Conservation (phyloP, 2,888 invertebrate species). For the Drosophila incognita region DNA sequence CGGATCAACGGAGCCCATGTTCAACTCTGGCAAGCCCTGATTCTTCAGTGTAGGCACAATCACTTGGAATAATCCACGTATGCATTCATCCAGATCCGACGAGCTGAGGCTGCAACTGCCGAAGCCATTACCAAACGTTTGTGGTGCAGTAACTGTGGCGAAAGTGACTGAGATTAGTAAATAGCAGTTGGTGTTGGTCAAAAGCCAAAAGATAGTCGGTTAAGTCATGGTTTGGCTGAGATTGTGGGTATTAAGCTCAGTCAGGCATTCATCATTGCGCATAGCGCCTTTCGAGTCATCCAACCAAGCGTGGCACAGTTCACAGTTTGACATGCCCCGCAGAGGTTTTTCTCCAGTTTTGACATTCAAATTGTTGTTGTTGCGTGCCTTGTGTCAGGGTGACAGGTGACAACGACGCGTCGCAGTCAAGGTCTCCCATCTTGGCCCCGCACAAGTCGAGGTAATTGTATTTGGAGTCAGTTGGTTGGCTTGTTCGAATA, state of each 20-base stretch:
- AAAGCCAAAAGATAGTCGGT: conserved; percentile 20
- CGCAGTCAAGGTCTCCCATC: conserved; percentile 43
- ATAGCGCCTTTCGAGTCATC: conserved; percentile 43
- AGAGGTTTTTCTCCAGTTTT: conserved; percentile 30
- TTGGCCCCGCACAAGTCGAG: not conserved
- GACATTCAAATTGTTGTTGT: conserved; percentile 38
- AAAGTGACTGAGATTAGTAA: conserved; percentile 51
- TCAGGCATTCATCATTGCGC: conserved; percentile 51
- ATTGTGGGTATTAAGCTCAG: conserved; percentile 38
- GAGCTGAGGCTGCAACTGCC: conserved; percentile 87
- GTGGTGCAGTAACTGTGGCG: conserved; percentile 49
- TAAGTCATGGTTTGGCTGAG: conserved; percentile 40
- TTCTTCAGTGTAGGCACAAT: conserved; percentile 84
- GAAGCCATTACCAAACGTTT: conserved; percentile 22
- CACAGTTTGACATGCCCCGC: conserved; percentile 37
- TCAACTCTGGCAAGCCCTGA: conserved; percentile 72
- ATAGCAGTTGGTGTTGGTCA: conserved; percentile 15
- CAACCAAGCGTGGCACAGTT: conserved; percentile 57
- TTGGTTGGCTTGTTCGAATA: conserved; percentile 3
- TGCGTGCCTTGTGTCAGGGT: conserved; percentile 60
- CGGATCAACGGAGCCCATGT: conserved; percentile 80
- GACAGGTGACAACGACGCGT: conserved; percentile 46
- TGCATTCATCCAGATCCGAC: conserved; percentile 87
- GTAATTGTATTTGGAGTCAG: conserved; percentile 27
- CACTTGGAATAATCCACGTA: conserved; percentile 86